Base-by-base conservation (phyloP, 2,797 vertebrate species). In the Thripadectes ignobilis region DNA sequence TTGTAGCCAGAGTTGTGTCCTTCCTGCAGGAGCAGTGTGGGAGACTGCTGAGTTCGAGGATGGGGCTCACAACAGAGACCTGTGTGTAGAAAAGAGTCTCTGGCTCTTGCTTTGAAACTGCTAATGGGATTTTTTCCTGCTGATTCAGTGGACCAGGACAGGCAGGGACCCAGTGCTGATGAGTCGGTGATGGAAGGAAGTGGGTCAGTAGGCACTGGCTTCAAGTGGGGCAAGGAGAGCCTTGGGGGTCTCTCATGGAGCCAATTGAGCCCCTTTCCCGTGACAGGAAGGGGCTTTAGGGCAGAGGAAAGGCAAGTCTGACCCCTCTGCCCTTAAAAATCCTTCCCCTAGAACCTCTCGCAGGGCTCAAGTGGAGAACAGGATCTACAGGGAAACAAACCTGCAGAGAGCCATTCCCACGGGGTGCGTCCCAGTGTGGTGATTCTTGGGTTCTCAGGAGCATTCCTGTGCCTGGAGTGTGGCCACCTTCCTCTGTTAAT, bases 21-120 rank as follows among this genome's bases (percentile, higher is more conserved):
- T 66, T 27, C 36, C 39, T 0, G 0, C 0, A 3, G 62, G 80
- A 79, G 20, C 71, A 6, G 52, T 3, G 0, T 52, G 3, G 38
- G 54, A 27, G 51, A 21, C 14, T 0, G 0, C 65, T 34, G 30
- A 0, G 1, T 19, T 52, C 49, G 1, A 36, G 55, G 23, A 9
- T 10, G 14, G 52, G 43, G 61, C 67, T 36, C 3, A 1, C 83
- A 18, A 39, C 48, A 36, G n/a, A 38, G 41, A 5, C 15, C 20
- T 10, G 43, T 0, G 2, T 7, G 2, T 12, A 22, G 54, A 15
- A 4, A 76, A 14, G 2, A 1, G 26, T 3, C 55, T 4, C 55
- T 76, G 52, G 24, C 36, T 73, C 68, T 49, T 3, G 10, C 76
- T 77, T 23, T 43, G 49, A 58, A 7, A 41, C n/a, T 3, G 0